phyloP scores from a whole-genome alignment of 1,140 invertebrate species.

The Marisa cornuarietis region DNA sequence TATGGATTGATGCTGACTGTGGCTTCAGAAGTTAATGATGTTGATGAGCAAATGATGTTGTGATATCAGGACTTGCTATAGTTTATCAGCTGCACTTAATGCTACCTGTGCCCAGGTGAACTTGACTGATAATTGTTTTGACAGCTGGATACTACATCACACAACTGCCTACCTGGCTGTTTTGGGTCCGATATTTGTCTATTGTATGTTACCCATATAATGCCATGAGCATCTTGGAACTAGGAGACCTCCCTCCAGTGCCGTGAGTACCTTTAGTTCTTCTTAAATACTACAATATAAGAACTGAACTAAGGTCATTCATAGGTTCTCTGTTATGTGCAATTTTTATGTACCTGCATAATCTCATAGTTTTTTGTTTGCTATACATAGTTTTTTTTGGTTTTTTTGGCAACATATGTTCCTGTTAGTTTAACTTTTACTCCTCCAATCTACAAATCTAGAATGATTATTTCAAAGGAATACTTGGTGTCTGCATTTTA shows the following conservation, averaged over 20 bases:
- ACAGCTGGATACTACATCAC: conserved; percentile 77
- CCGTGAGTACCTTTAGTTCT: conserved; percentile 69
- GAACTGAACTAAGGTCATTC: too few species aligned
- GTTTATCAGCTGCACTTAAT: background rate
- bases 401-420: background rate
- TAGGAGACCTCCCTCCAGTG: conserved; percentile 76
- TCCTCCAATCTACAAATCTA: too few species aligned
- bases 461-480: too few species aligned
- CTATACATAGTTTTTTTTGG: background rate
- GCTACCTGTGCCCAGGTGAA: background rate
- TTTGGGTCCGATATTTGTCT: conserved; percentile 79
- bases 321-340: too few species aligned
- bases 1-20: conserved; percentile 4
- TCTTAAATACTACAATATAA: too few species aligned
- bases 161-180: conserved; percentile 79
- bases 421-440: background rate
- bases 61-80: background rate
- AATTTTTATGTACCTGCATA: too few species aligned
- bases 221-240: conserved; percentile 87
- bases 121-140: conserved; percentile 5
- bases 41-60: background rate
- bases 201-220: conserved; percentile 86
- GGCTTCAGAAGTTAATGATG: background rate
- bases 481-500: too few species aligned
- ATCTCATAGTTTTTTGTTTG: background rate